These are phyloP conservation scores for Ormyrus nitidulus DNA, from an alignment of 2,888 invertebrate species.

Conservation along the genomic window DNA sequence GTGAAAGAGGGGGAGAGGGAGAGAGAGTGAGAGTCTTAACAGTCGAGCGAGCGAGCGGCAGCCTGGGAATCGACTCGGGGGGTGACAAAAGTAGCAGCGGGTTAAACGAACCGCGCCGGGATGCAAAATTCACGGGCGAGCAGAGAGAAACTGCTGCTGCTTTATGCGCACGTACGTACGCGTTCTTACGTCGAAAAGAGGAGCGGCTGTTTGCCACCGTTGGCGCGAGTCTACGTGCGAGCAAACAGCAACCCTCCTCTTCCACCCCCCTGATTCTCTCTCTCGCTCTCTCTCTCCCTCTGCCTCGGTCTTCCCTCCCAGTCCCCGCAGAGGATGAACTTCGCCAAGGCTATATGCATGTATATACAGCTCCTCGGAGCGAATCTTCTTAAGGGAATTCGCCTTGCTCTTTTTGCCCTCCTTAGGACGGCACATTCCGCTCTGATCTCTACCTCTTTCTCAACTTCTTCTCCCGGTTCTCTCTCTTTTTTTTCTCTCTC, in stretches of 20 bases:
- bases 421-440: constrained; percentile 19
- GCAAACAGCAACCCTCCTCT: constrained; percentile 34
- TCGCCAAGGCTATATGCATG: neutral
- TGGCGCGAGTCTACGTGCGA: constrained; percentile 1
- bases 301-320: constrained; percentile 4
- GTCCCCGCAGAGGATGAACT: constrained; percentile 33
- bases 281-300: constrained; percentile 8
- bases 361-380: constrained; percentile 16
- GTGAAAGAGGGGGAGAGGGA: neutral
- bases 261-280: neutral
- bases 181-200: constrained; percentile 10
- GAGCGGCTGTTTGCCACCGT: constrained; percentile 38
- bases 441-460: constrained; percentile 40
- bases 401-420: constrained; percentile 43
- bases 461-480: constrained; percentile 8
- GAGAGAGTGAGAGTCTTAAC: constrained; percentile 27
- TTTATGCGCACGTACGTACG: constrained; percentile 33
- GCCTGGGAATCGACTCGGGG: constrained; percentile 31
- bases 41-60: constrained; percentile 8
- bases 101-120: constrained; percentile 64
- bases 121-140: constrained; percentile 55
- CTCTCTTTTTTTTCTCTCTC: neutral
- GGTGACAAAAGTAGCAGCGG: constrained; percentile 48
- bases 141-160: constrained; percentile 24
- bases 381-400: constrained; percentile 44